phyloP scores from a whole-genome alignment of 1,140 invertebrate genomes.

The Dendroctonus valens region DNA sequence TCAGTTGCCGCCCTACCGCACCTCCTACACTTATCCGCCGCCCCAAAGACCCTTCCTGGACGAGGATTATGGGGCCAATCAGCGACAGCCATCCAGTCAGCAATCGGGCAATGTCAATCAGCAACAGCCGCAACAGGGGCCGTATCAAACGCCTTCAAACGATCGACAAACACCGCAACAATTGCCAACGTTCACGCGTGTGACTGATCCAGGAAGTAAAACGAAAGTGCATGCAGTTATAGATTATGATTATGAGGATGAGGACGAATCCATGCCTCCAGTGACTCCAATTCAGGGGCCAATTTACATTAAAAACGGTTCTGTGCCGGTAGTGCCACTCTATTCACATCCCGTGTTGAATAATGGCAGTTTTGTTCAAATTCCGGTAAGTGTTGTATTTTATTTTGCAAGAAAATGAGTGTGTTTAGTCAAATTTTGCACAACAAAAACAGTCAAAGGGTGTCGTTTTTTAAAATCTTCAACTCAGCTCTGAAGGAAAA shows the following conservation, averaged over 20 bases:
- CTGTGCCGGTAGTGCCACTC: conserved; percentile 79
- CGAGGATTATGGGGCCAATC: conserved; percentile 39
- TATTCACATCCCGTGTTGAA: conserved; percentile 78
- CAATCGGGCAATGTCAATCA: conserved; percentile 4
- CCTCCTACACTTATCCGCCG: conserved; percentile 44
- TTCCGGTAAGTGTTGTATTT: conserved; percentile 68
- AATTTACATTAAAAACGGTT: conserved; percentile 74
- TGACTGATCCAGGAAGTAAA: conserved; percentile 55
- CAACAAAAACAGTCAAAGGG: background rate
- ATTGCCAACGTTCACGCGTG: conserved; percentile 35
- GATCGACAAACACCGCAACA: conserved; percentile 7
- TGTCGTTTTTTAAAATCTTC: no score
- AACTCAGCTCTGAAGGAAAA: no score
- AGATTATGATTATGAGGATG: conserved; percentile 64
- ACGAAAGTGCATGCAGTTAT: conserved; percentile 69
- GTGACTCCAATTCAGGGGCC: conserved; percentile 81
- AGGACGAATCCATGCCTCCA: conserved; percentile 52
- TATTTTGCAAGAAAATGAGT: background rate
- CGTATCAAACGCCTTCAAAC: conserved; percentile 12
- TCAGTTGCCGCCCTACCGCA: conserved; percentile 30
- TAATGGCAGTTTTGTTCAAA: conserved; percentile 81
- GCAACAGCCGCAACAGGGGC: conserved; percentile 13
- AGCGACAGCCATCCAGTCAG: background rate
- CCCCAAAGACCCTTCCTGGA: conserved; percentile 45
- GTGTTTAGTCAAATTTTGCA: no score